Conservation (phyloP, 2,113 vertebrate species). For the Ochotona curzoniae region DNA sequence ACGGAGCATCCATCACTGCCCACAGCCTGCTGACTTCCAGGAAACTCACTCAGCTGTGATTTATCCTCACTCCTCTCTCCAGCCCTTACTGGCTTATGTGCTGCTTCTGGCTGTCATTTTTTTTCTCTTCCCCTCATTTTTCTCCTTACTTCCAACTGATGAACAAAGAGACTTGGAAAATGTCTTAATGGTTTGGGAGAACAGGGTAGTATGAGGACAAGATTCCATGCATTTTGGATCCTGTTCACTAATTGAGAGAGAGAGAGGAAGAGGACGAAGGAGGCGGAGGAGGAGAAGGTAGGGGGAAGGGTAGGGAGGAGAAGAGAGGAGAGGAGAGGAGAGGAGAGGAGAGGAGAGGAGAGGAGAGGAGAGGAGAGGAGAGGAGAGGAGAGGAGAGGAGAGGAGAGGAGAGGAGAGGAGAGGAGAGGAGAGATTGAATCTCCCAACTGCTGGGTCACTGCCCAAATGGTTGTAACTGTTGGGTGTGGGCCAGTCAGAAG, state of each 20-base stretch:
- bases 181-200: background rate
- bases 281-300: too few relatives aligned
- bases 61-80: background rate
- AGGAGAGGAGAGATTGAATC: too few relatives aligned
- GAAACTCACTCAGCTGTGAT: background rate
- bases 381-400: fast-evolving
- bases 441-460: too few relatives aligned
- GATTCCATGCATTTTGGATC: background rate
- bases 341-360: fast-evolving
- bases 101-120: background rate
- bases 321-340: too few relatives aligned
- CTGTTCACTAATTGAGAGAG: background rate
- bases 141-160: constrained; percentile 27
- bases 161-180: constrained; percentile 27
- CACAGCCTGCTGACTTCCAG: background rate
- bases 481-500: too few relatives aligned
- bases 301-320: too few relatives aligned
- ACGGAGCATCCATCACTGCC: background rate
- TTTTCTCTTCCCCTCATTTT: background rate
- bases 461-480: too few relatives aligned
- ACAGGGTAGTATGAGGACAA: too few relatives aligned
- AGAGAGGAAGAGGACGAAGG: background rate
- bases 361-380: fast-evolving
- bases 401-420: too few relatives aligned
- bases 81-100: constrained; percentile 39